These are phyloP conservation scores for Leptodirus hochenwartii DNA, from an alignment of 2,888 invertebrate species.

Conservation along the genomic window DNA sequence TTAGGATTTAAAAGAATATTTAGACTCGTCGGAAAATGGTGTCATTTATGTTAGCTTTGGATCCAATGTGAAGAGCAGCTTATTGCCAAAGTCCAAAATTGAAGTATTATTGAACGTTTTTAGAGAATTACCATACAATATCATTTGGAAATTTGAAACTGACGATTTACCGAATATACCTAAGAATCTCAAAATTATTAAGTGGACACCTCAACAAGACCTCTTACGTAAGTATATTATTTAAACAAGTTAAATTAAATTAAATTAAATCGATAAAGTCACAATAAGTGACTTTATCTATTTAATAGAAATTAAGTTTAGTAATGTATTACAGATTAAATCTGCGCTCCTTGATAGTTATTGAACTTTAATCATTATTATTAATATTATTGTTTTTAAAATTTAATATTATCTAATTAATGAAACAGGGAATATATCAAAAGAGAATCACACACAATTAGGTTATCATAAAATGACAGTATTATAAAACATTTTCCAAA, in stretches of 20 bases:
- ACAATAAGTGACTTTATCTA: no score
- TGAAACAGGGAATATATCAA: no score
- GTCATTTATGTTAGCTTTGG: conserved; percentile 22
- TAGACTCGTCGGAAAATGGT: conserved; percentile 17
- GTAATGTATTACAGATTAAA: neutral
- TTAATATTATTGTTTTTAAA: no score
- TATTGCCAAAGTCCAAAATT: conserved; percentile 14
- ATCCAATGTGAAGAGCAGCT: conserved; percentile 17
- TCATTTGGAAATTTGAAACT: conserved; percentile 21
- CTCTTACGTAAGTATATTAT: conserved; percentile 6
- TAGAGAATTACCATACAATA: conserved; percentile 16
- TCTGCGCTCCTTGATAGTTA: neutral
- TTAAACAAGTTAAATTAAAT: no score
- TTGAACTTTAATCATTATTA: no score
- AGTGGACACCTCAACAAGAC: conserved; percentile 10
- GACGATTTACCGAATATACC: conserved; percentile 12
- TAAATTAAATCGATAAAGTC: no score
- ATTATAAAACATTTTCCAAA: no score
- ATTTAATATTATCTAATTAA: no score
- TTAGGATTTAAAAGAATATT: conserved; percentile 17
- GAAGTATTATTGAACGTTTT: conserved; percentile 17
- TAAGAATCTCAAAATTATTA: conserved; percentile 10
- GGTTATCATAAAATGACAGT: no score
- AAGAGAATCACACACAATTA: no score
- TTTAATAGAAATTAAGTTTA: no score